A percentile compares a stretch with the other conserved stretches of the same genome.
Conservation (phyloP, 1,140 invertebrate species). For the Brachionus plicatilis region DNA sequence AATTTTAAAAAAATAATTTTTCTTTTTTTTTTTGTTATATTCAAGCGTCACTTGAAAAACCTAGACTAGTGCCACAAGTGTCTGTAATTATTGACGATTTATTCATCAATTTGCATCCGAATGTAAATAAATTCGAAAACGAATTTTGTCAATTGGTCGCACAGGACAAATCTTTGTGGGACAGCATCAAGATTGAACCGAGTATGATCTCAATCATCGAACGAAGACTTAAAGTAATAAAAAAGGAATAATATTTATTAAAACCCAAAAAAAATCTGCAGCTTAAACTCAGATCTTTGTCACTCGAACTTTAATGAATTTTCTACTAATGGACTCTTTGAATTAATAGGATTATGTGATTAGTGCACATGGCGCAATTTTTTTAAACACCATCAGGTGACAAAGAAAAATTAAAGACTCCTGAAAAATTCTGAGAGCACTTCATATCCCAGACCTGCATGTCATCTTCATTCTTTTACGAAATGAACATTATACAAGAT, state of each 20-base stretch:
- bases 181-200: conserved; percentile 27
- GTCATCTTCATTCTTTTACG: too few species aligned
- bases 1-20: neutral
- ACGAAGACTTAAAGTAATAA: conserved; percentile 45
- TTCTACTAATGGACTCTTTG: neutral
- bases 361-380: too few species aligned
- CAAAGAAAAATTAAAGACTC: too few species aligned
- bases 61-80: conserved; percentile 44
- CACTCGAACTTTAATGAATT: too few species aligned
- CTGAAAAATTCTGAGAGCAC: too few species aligned
- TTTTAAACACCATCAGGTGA: too few species aligned
- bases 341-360: neutral
- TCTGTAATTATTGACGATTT: conserved; percentile 48
- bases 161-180: conserved; percentile 46
- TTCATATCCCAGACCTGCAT: too few species aligned
- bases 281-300: too few species aligned
- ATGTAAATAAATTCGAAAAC: conserved; percentile 52
- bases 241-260: too few species aligned
- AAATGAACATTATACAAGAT: too few species aligned
- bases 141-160: conserved; percentile 48
- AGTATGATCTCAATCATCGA: conserved; percentile 46
- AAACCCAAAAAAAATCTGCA: too few species aligned
- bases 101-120: conserved; percentile 48
- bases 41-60: conserved; percentile 48
- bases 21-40: neutral